phyloP scores from a whole-genome alignment of 2,113 vertebrate genomes.

The Phalacrocorax brasilianus region DNA sequence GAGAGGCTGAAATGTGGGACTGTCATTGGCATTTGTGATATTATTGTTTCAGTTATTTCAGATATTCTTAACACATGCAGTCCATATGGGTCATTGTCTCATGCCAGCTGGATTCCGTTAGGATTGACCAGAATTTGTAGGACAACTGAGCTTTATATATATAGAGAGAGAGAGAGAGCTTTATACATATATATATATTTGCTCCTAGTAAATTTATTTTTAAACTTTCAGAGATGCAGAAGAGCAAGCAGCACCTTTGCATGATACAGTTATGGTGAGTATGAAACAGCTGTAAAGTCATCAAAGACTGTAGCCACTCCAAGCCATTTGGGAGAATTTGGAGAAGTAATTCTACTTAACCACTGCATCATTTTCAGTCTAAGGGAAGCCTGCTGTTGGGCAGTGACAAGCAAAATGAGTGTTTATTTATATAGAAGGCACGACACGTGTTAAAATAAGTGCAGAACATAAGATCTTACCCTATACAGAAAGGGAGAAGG shows the following conservation, averaged over 20 bases:
- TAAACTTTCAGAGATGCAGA: background rate
- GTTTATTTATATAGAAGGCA: background rate
- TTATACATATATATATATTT: background rate
- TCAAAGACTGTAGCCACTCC: background rate
- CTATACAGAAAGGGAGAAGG: background rate
- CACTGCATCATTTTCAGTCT: background rate
- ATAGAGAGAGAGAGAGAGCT: too few relatives aligned
- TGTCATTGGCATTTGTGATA: background rate
- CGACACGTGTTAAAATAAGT: background rate
- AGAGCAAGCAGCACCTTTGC: background rate
- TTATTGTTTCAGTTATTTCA: background rate
- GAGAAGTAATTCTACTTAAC: background rate
- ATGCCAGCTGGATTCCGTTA: background rate
- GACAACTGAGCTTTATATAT: background rate
- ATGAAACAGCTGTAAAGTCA: background rate
- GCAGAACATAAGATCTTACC: background rate
- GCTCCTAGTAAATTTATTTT: background rate
- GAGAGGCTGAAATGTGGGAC: background rate
- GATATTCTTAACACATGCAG: background rate
- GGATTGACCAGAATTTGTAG: background rate
- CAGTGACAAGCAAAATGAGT: background rate
- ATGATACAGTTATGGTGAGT: background rate
- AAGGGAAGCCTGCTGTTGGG: background rate
- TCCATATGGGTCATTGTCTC: background rate
- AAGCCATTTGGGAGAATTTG: background rate